These are phyloP conservation scores for Molothrus aeneus DNA, from an alignment of 2,797 vertebrate genomes.

Conservation along the genomic window DNA sequence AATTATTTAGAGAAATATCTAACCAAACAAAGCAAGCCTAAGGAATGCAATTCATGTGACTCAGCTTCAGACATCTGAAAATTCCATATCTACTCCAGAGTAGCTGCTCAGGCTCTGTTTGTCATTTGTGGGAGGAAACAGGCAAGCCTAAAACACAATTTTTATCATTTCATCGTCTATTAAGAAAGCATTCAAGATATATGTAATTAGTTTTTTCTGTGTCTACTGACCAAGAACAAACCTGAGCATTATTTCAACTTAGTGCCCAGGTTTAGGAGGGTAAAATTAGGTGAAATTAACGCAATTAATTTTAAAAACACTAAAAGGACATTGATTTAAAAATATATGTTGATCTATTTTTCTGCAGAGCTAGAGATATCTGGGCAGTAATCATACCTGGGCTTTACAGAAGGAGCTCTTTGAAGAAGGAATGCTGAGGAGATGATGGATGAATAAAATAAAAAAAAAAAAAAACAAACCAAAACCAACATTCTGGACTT, in stretches of 20 bases:
- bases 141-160: not conserved
- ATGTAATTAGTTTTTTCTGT: not conserved
- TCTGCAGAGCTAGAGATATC: not conserved
- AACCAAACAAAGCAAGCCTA: not conserved
- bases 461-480: not conserved
- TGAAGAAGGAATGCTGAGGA: not conserved
- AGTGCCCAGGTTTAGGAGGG: not conserved
- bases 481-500: not conserved
- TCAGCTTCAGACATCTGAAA: not conserved
- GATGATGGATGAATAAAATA: not conserved
- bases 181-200: not conserved
- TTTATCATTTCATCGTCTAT: not conserved
- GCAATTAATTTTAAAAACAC: not conserved
- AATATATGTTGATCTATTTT: not conserved
- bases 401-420: not conserved
- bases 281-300: not conserved
- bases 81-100: not conserved
- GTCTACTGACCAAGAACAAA: not conserved
- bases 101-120: not conserved
- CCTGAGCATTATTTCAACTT: not conserved
- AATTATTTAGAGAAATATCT: not conserved
- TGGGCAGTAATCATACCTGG: not conserved
- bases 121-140: not conserved
- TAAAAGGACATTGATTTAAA: not conserved
- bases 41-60: not conserved